Evolutionary conservation across 2,888 invertebrate genomes (phyloP).

Genomic region (Trichogramma evanescens): DNA sequence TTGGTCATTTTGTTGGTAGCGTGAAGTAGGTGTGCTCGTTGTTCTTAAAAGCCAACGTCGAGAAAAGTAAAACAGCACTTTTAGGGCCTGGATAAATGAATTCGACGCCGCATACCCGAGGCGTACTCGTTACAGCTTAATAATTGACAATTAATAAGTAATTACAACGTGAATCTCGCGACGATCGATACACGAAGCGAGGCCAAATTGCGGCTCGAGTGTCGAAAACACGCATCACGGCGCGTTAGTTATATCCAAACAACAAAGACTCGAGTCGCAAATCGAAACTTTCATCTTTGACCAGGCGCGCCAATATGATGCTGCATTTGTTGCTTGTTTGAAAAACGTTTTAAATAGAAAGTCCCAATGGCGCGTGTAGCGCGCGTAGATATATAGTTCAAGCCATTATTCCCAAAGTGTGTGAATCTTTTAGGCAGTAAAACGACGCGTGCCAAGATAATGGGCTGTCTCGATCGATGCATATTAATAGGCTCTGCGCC

Average conservation of each 20-base stretch:
- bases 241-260: not conserved
- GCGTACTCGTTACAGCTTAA: too few relatives aligned
- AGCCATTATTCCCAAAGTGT: slow-evolving; percentile 14
- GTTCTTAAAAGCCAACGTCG: too few relatives aligned
- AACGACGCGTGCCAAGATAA: slow-evolving; percentile 4
- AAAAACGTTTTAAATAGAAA: slow-evolving; percentile 1
- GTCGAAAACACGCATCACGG: too few relatives aligned
- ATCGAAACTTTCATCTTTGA: slow-evolving; percentile 16
- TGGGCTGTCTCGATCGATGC: slow-evolving; percentile 15
- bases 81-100: too few relatives aligned
- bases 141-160: too few relatives aligned
- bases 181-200: too few relatives aligned
- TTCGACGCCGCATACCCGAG: too few relatives aligned
- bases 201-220: too few relatives aligned
- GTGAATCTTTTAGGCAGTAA: slow-evolving; percentile 11
- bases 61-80: not conserved
- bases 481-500: slow-evolving; percentile 14
- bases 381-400: not conserved
- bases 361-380: not conserved
- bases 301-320: not conserved
- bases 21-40: slow-evolving; percentile 27
- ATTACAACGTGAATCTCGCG: too few relatives aligned
- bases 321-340: not conserved
- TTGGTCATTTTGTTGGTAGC: slow-evolving; percentile 29
- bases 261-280: not conserved